Conservation (phyloP, 2,888 invertebrate species). For the Phania funesta region DNA sequence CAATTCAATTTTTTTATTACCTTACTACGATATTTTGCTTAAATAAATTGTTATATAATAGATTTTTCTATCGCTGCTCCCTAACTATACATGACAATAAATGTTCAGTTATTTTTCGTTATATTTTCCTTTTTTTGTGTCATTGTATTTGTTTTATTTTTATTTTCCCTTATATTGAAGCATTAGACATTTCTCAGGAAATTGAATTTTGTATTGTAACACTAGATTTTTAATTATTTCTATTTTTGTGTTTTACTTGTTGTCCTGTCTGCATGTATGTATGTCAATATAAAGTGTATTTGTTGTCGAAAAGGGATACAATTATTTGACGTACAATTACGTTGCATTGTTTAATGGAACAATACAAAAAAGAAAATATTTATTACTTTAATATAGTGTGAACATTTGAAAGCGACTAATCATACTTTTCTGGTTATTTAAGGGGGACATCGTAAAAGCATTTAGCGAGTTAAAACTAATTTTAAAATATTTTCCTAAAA, state of each 20-base stretch:
- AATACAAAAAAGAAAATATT: too few species aligned
- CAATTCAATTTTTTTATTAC: constrained; percentile 6
- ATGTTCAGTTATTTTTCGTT: constrained; percentile 46
- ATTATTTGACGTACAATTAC: constrained; percentile 11
- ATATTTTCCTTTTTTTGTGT: constrained; percentile 3
- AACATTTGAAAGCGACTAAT: too few species aligned
- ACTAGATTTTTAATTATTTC: constrained; percentile 9
- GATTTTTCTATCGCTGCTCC: background rate
- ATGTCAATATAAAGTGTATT: constrained; percentile 49
- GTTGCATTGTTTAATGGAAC: background rate
- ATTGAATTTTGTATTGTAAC: constrained; percentile 60
- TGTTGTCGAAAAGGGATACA: constrained; percentile 29
- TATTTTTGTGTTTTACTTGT: background rate
- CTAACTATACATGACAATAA: constrained; percentile 58
- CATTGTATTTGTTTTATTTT: constrained; percentile 37
- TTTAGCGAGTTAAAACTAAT: too few species aligned
- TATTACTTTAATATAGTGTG: too few species aligned
- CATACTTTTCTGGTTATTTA: too few species aligned
- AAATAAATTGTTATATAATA: background rate
- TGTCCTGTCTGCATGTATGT: constrained; percentile 41
- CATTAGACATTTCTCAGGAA: constrained; percentile 64
- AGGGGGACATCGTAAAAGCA: too few species aligned
- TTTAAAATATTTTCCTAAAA: too few species aligned
- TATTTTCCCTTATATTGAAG: constrained; percentile 53
- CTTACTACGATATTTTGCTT: background rate